Evolutionary conservation across 2,888 invertebrate species (phyloP), one percentile per base, ranked within the genome.

Genomic region (Orthonevra nobilis): DNA sequence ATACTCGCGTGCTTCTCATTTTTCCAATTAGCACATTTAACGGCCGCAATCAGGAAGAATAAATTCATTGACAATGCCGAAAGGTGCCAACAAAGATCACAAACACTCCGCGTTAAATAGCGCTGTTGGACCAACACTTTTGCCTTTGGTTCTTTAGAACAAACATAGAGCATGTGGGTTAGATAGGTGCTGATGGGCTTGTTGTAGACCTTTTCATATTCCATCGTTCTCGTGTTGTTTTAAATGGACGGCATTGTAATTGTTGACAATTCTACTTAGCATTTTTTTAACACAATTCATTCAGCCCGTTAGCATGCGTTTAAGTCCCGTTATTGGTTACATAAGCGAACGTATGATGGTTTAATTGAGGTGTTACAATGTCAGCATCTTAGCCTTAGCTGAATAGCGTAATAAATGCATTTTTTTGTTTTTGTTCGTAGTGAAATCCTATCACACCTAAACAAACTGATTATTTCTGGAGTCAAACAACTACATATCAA

Each of bases 11-110:
- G 72, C 52, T 44, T 40, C 36, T 46, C 2, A 42, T 48, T 64
- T 20, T n/a, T 19, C 17, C 52, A 70, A 77, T 77, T 77, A 77
- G 23, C 77, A 77, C 58, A 12, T 30, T 40, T 17, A 15, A 32
- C 32, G 14, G 19, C 9, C 30, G 15, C 44, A 64, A 64, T 54
- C 70, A 77, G 64, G 77, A 72, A 77, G 58, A 70, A 44, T 28
- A 48, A 23, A 32, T 46, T 30, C 63, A 77, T 10, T 28, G 28
- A 10, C 15, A 32, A 30, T 30, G 36, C 46, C 28, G 17, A 19
- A 63, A 74, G 40, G 69, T 77, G 75, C 10, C 20, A 70, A 77
- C 14, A 64, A 36, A 40, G 23, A 69, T 23, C 14, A 20, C 56
- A 69, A 75, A 75, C 56, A 70, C 6, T 19, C 6, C 34, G 6